phyloP scores from a whole-genome alignment of 2,113 vertebrate species.

The Psittacula cyanocephala region DNA sequence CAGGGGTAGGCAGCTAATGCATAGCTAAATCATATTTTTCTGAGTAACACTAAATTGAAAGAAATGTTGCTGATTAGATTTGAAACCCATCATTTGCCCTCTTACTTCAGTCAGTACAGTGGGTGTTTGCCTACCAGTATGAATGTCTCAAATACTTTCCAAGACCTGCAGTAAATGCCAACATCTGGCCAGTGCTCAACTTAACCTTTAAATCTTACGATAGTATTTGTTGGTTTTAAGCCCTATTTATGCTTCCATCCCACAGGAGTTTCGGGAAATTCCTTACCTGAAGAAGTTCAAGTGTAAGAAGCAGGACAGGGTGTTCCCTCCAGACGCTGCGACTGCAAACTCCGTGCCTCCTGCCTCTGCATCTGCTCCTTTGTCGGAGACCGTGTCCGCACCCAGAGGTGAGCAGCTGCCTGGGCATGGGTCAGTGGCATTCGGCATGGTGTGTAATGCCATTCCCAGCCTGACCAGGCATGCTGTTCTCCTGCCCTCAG shows the following conservation, averaged over 20 bases:
- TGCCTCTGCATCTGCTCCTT: slow-evolving; percentile 46
- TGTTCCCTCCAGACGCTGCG: slow-evolving; percentile 79
- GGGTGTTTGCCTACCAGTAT: neutral
- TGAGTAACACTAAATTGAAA: neutral
- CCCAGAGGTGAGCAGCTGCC: slow-evolving; percentile 72
- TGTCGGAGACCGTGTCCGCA: neutral
- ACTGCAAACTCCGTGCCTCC: neutral
- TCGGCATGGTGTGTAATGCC: neutral
- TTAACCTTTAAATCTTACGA: neutral
- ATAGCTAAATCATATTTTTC: neutral
- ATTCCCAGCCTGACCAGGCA: neutral
- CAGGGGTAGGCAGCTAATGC: neutral
- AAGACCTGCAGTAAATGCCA: neutral
- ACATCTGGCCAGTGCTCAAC: neutral
- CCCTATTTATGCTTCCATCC: neutral
- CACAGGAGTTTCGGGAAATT: slow-evolving; percentile 90
- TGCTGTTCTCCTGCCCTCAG: neutral
- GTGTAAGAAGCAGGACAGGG: slow-evolving; percentile 87
- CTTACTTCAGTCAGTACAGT: neutral
- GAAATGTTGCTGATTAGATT: neutral
- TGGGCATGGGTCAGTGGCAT: neutral
- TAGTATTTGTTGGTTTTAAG: neutral
- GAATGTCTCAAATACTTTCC: neutral
- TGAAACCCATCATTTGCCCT: neutral
- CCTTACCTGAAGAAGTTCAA: slow-evolving; percentile 95